Evolutionary conservation across 35 echinoderm and acorn worm species (phyloP).

Genomic region (Diadema setosum): DNA sequence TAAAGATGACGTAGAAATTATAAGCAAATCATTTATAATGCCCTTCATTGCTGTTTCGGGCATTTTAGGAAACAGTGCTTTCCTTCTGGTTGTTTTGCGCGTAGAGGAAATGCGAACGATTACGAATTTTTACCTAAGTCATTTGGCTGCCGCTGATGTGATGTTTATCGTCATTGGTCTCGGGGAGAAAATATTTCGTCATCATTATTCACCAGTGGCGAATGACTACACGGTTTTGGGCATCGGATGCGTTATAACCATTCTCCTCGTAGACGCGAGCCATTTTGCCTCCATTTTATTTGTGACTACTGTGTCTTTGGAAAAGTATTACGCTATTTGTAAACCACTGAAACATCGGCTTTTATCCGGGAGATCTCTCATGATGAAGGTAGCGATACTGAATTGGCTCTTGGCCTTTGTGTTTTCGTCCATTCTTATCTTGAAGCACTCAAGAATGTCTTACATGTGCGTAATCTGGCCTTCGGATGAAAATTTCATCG

Average conservation of each 20-base stretch:
- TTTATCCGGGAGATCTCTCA: not conserved
- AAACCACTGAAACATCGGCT: conserved; percentile 38
- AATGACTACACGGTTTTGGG: conserved; percentile 10
- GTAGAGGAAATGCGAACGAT: conserved; percentile 62
- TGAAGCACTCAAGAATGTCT: not conserved
- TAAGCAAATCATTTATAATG: conserved; percentile 19
- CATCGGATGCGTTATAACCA: conserved; percentile 14
- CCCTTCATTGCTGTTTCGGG: conserved; percentile 40
- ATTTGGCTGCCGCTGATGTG: conserved; percentile 44
- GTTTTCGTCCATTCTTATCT: conserved; percentile 10
- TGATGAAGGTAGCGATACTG: not conserved
- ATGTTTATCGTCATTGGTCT: conserved; percentile 34
- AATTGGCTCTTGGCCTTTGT: conserved; percentile 28
- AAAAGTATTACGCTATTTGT: conserved; percentile 61
- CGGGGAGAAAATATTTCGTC: conserved; percentile 45
- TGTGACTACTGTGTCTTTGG: conserved; percentile 44
- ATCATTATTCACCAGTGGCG: conserved; percentile 18
- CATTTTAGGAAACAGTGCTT: conserved; percentile 14
- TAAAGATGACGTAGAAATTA: not conserved
- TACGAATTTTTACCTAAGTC: conserved; percentile 50
- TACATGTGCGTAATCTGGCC: not conserved
- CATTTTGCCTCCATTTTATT: conserved; percentile 50
- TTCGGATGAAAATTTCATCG: not conserved
- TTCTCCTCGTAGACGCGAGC: not conserved
- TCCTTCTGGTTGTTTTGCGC: conserved; percentile 28